Base-by-base conservation (phyloP, 2,113 vertebrate species). In the Dicerorhinus sumatrensis region DNA sequence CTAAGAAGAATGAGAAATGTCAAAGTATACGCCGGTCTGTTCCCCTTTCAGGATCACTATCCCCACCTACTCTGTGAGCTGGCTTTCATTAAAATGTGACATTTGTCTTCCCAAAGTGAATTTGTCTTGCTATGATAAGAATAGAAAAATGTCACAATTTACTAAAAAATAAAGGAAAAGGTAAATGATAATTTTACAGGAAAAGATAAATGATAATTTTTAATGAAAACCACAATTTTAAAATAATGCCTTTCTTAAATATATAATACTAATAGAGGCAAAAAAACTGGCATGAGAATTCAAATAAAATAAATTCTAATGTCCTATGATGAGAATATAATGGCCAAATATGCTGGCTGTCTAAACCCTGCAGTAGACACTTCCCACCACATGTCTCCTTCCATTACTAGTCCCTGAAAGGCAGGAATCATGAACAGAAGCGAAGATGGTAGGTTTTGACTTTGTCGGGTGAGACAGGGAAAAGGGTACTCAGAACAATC, bases 31-130 rank as follows among this genome's bases (percentile, higher is more conserved):
- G 36, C 82, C 60, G 54, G 42, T 42, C 65, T 75, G 21, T 96
- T 89, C 36, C 36, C n/a, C 48, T 85, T 91, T 85, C 58, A 76
- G n/a, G 73, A 67, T 87, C 27, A 20, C 79, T 63, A 21, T 67
- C 27, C 56, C 39, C 33, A 58, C 31, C 63, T 58, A 90, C 42
- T 56, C 25, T 42, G 1, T 36, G 86, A 72, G 63, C 89, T 97
- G 95, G 79, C 88, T 97, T 97, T 97, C 95, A 98, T 98, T 97
- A 97, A 97, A 97, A 93, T 65, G 62, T 97, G 97, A 94, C 93
- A 97, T 97, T 98, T 98, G 89, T 93, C 94, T 97, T 96, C 58
- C 88, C 77, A 95, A 83, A 85, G 63, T 94, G 91, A 94, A 96
- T 96, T 93, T 95, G 56, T 97, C 86, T 96, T 94, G 72, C 86